These are phyloP conservation scores for Rhea americana DNA, from an alignment of 2,113 vertebrate genomes.

Conservation along the genomic window DNA sequence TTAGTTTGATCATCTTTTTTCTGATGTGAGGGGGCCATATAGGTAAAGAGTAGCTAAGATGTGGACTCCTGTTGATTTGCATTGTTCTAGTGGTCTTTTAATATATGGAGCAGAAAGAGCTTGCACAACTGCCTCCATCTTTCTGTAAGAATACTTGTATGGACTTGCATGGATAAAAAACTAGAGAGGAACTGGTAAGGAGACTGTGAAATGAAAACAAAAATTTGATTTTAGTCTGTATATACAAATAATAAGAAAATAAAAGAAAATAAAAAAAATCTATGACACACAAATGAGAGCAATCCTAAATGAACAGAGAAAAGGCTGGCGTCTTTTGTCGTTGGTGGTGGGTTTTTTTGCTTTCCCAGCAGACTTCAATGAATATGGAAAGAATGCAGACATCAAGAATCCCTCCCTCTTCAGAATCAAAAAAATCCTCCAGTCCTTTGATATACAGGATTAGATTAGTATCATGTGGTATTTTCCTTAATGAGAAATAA, in stretches of 20 bases:
- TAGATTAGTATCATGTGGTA: not conserved
- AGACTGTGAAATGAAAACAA: not conserved
- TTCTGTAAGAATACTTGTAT: not conserved
- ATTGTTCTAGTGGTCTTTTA: not conserved
- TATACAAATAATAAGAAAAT: not conserved
- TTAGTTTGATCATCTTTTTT: not conserved
- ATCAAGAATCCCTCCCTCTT: not conserved
- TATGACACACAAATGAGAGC: not conserved
- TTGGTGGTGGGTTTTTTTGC: not conserved
- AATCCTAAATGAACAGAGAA: not conserved
- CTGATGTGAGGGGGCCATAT: accelerated
- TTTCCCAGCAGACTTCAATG: not conserved
- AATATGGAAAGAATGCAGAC: not conserved
- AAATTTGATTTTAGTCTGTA: not conserved
- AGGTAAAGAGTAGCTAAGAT: not conserved
- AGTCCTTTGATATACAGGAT: not conserved
- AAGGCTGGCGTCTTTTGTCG: not conserved
- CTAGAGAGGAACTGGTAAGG: not conserved
- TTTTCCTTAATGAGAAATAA: not conserved
- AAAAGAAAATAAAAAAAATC: not conserved
- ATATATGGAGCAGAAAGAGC: not conserved
- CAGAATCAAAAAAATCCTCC: not conserved
- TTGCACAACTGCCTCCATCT: not conserved
- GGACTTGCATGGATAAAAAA: not conserved
- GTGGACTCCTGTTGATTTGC: not conserved